Evolutionary conservation across 92 coral and sea anemone species (phyloP), one percentile per base, ranked within the genome.

Genomic region (Umimayanthus chanpuru): DNA sequence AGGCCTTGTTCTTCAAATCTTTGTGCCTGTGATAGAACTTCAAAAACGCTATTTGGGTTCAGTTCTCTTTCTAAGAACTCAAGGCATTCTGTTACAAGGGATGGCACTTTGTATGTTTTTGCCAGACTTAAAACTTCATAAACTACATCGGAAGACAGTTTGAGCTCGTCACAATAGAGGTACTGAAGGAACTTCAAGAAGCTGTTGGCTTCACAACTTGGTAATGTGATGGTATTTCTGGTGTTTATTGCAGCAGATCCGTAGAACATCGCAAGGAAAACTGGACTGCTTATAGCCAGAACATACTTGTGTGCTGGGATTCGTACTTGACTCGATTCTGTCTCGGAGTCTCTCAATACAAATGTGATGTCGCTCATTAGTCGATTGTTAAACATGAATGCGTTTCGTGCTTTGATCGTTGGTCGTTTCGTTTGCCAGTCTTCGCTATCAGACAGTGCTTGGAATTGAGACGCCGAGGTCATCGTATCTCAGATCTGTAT

Each of bases 321-420:
- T 38, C 78, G 78, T 11, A 55, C 26, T 32, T 70, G 77, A 26
- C 40, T 44, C 66, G 77, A 44, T 28, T 70, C 77, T 40, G 61
- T 47, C 78, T 71, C 77, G 15, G 66, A 70, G n/a, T 70, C 87
- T 83, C 43, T 70, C n/a, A 83, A 9, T 0, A 47, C 47, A 47
- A 83, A 83, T 26, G 78, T 70, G 20, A 83, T 32, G 56, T 83
- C 87, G 67, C 87, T 83, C 87, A 83, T 83, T 61, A 83, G 79
- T 30, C 40, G 87, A 83, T 83, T 83, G 87, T 83, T 83, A 41
- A 83, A 83, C 87, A 83, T 83, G 30, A 68, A 83, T 1, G 87
- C 77, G 44, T 83, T 83, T 83, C 87, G 76, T 55, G 26, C 53
- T 83, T 61, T 68, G 18, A 83, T 40, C 8, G 67, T 83, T 32